Base-by-base conservation (phyloP, 2,797 vertebrate species). In the Falco berigora region DNA sequence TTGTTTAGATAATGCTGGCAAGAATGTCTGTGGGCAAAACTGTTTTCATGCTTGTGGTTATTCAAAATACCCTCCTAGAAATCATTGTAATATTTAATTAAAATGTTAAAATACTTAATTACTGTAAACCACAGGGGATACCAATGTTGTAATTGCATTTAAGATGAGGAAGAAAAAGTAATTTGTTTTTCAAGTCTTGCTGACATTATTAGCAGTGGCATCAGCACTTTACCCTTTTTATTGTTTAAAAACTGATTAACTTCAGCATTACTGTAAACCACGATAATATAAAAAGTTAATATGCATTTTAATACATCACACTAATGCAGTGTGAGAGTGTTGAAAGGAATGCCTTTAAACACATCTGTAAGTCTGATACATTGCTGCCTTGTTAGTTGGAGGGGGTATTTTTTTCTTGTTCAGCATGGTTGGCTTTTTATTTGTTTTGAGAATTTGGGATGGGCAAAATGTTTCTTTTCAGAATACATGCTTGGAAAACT, bases 41-140 rank as follows among this genome's bases (percentile, higher is more conserved):
- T 94, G 7, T 97, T 97, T 97, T 95, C 6, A 10, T 94, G 17
- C 6, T 4, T 73, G 55, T 72, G 59, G 61, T 91, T 97, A 90
- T 82, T 96, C 80, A 91, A 81, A 72, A 88, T 87, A 94, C 24
- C 89, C 44, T 94, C n/a, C 84, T 96, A 96, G 89, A 98, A 97
- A 95, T 97, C 66, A 49, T 93, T 97, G 61, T 97, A 94, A 94
- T 97, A 97, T 95, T 98, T 97, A 98, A 98, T 98, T 98, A 98
- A 97, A 97, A 97, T 97, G 90, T 98, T 98, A 97, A 98, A 97
- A 96, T 98, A 98, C 93, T 97, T 98, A 97, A 98, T 98, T 97
- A 97, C 94, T 93, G 67, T 91, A 97, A 96, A 86, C 97, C 97
- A 95, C 90, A 89, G 92, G 97, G 96, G 91, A 97, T 95, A 90